Evolutionary conservation across 2,113 vertebrate species (phyloP).

Genomic region (Crocuta crocuta): DNA sequence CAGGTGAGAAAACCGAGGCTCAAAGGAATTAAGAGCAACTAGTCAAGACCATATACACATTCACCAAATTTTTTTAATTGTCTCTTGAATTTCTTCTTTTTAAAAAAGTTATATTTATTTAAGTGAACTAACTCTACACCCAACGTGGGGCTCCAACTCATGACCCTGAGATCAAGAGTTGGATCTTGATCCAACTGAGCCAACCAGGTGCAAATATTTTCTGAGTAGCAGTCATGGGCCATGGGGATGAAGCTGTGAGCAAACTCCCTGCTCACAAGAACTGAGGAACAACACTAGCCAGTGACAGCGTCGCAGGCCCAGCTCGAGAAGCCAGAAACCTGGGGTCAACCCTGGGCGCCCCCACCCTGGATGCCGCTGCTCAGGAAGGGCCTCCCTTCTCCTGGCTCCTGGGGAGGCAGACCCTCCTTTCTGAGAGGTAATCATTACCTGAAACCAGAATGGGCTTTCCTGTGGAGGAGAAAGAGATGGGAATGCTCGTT

Average conservation of each 20-base stretch:
- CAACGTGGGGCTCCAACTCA: no score
- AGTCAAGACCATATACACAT: neutral
- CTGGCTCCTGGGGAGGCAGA: neutral
- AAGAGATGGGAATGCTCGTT: neutral
- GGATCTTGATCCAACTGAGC: no score
- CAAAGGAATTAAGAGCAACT: neutral
- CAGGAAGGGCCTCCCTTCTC: no score
- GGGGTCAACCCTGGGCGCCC: neutral
- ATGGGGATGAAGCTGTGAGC: neutral
- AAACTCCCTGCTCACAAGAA: neutral
- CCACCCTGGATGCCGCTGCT: fast-evolving
- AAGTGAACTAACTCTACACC: no score
- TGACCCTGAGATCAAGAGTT: no score
- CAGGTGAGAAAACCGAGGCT: neutral
- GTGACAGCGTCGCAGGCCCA: neutral
- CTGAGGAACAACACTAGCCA: neutral
- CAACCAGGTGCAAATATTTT: neutral
- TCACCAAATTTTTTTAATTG: no score
- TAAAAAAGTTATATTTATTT: no score
- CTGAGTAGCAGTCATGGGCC: neutral
- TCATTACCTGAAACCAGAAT: constrained; percentile 60
- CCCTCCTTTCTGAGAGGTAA: neutral
- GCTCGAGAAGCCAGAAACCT: neutral
- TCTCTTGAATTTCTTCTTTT: no score
- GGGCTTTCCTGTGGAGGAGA: constrained; percentile 23